Evolutionary conservation across 2,797 vertebrate species (phyloP), one percentile per base, ranked within the genome.

Genomic region (Bradypodion ventrale): DNA sequence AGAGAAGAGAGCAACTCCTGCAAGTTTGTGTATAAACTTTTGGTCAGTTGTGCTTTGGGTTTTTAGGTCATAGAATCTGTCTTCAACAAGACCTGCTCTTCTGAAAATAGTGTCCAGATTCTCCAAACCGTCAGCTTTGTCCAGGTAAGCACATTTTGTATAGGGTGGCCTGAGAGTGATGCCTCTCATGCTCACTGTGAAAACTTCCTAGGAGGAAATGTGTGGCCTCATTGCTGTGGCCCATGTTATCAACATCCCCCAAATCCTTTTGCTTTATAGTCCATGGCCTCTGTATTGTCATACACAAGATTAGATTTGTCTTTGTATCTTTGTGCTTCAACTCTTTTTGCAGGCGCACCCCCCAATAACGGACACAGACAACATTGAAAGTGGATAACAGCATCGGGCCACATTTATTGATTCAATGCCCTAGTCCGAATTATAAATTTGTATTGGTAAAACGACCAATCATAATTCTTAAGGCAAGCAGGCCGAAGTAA

Each of bases 81-180:
- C 42, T 97, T 98, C 78, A 91, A 94, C 82, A 89, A 92, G 9
- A 68, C 94, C 72, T 87, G 88, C 79, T 91, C 94, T 4, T 52
- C 68, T 2, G 52, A 44, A 29, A 83, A 21, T 0, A 73, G 91
- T 29, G 90, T 87, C 0, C 92, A 75, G 29, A 78, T 80, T 63
- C 94, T 97, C 81, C 90, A 92, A 75, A 96, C 96, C 2, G 95
- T 95, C 70, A 96, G 97, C 62, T 93, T 96, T 85, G 93, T 97
- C 59, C 97, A 98, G 98, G 97, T 97, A 94, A 70, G 90, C 76
- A 29, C 40, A 10, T 42, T 76, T 32, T 35, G 3, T 37, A 5
- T 49, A 68, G 23, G 35, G 6, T 21, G 25, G 15, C 25, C 32
- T 27, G 35, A 59, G 35, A 15, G n/a, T 19, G 4, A n/a, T 12